phyloP scores from a whole-genome alignment of 2,888 invertebrate genomes.

The Sialis fuliginosa region DNA sequence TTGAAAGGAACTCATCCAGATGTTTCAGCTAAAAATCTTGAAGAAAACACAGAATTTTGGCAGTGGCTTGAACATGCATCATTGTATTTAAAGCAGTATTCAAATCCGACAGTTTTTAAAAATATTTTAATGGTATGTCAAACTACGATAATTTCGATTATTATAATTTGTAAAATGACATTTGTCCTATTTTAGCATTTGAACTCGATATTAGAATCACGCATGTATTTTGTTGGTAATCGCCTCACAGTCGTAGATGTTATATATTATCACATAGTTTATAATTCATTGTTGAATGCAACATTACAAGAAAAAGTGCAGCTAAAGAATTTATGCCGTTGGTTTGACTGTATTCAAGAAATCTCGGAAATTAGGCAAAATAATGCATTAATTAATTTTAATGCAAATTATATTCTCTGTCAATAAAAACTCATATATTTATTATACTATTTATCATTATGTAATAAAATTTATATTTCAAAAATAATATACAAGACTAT shows the following conservation, averaged over 20 bases:
- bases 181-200: slow-evolving; percentile 19
- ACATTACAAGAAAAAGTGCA: slow-evolving; percentile 22
- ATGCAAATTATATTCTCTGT: background rate
- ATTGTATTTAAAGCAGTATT: background rate
- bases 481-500: no score
- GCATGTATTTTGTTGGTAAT: slow-evolving; percentile 22
- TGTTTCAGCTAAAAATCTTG: background rate
- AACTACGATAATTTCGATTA: background rate
- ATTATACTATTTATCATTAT: no score
- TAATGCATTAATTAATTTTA: slow-evolving; percentile 20
- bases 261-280: slow-evolving; percentile 20
- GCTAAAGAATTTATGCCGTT: slow-evolving; percentile 23
- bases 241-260: slow-evolving; percentile 22
- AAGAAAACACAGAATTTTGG: background rate
- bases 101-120: background rate
- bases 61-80: background rate
- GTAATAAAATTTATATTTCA: no score
- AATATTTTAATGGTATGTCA: background rate
- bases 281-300: slow-evolving; percentile 21
- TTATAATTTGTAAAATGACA: background rate
- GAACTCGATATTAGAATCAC: slow-evolving; percentile 17
- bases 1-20: background rate
- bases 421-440: background rate
- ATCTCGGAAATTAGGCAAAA: slow-evolving; percentile 20
- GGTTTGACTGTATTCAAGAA: slow-evolving; percentile 26